Evolutionary conservation across 1,140 invertebrate species (phyloP), one percentile per base, ranked within the genome.

Genomic region (Pectinophora gossypiella): DNA sequence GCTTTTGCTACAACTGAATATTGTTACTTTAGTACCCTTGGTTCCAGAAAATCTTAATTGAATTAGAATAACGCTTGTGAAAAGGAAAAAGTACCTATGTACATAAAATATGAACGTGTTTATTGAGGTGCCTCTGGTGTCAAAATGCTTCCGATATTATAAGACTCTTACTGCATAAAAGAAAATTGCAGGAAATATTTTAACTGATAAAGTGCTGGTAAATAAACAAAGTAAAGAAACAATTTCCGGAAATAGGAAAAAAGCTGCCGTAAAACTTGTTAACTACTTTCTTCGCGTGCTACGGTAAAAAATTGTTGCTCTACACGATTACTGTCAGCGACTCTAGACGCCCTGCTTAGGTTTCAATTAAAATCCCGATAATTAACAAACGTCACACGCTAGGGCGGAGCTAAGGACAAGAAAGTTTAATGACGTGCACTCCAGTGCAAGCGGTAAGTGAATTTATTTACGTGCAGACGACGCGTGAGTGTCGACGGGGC

Each of bases 401-500:
- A 56, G 49, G 50, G 53, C 59, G 56, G 54, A 64, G 63, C 52
- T 61, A 68, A 75, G 64, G 68, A 77, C 73, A 80, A 79, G 77
- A 81, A 84, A 74, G 76, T 81, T 76, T 83, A 80, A 82, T 82
- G 78, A 78, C 68, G 67, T 65, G 64, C 72, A 74, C 72, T 69
- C 61, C 64, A n/a, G 67, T 59, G 64, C 64, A 69, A 68, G 61
- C 65, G 63, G 64, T 79, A 73, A 78, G 72, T 76, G 61, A 80
- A 81, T 84, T 77, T 81, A 81, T 81, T 83, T 79, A 84, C 68
- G 71, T 76, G 59, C 66, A 73, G 67, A 70, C 75, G 68, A 67
- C 70, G 63, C 62, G 68, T 69, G 68, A 84, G 72, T 83, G 80
- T 84, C 77, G 63, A 61, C 55, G 50, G 68, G 56, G 58, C 66